phyloP scores from a whole-genome alignment of 2,113 vertebrate species.

The Centrocercus urophasianus region DNA sequence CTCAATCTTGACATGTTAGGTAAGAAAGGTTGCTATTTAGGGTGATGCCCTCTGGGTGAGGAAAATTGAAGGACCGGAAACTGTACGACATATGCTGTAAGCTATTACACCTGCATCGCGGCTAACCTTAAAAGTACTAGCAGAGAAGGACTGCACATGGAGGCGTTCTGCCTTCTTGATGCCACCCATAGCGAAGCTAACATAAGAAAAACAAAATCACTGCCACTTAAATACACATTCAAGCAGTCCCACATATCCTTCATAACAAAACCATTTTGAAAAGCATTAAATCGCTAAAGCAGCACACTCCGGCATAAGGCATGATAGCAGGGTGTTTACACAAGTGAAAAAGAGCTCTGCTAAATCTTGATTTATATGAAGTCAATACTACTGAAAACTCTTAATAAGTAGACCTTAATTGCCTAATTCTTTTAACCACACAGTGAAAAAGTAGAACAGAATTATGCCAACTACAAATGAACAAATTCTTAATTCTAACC shows the following conservation, averaged over 20 bases:
- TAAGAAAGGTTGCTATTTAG: slow-evolving; percentile 67
- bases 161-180: background rate
- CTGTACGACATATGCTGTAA: slow-evolving; percentile 16
- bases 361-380: slow-evolving; percentile 11
- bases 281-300: background rate
- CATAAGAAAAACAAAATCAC: background rate
- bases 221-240: background rate
- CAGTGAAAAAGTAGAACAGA: background rate
- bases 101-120: slow-evolving; percentile 21
- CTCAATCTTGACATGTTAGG: slow-evolving; percentile 56
- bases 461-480: background rate
- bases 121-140: background rate
- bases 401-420: background rate
- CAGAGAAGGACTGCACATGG: background rate
- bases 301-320: background rate
- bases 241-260: background rate
- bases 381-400: background rate
- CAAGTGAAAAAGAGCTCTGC: background rate
- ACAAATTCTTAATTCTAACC: background rate
- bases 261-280: background rate
- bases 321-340: background rate
- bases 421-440: background rate
- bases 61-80: slow-evolving; percentile 46
- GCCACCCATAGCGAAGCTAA: background rate
- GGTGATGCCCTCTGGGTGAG: slow-evolving; percentile 54